Evolutionary conservation across 2,888 invertebrate species (phyloP), one percentile per base, ranked within the genome.

Genomic region (Gortyna flavago): DNA sequence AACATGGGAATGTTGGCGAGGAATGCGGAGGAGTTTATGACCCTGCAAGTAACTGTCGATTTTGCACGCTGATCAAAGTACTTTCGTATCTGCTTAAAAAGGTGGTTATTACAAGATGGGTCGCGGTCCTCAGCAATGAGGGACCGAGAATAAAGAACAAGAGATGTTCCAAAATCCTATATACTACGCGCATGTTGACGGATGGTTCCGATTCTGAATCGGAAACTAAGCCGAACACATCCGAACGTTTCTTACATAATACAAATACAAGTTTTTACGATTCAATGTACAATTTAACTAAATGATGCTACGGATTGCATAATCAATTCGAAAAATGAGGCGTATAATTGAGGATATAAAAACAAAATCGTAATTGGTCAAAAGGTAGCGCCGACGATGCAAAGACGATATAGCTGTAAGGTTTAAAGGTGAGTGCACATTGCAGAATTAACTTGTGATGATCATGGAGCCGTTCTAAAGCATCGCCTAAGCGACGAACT

Each of bases 321-420:
- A 87, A 85, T 72, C 77, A 69, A 87, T 75, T 74, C 35, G 11
- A 64, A 41, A 75, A 73, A 80, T 80, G 80, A 83, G 72, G 59
- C 75, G 72, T 72, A 35, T 82, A 79, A 85, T 82, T 75, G 75
- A 72, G 64, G 62, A 83, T 80, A 70, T 83, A 83, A 83, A 75
- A 79, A 72, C n/a, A 75, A 72, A 70, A 70, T 16, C 7, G 59
- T 80, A 75, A 80, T 81, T 81, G 80, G 7, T 54, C 35, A 66
- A 70, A 80, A 61, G 25, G 48, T 29, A 51, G 51, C 59, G 44
- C 21, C 54, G 35, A 38, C 72, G 44, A 57, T 32, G 18, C 16
- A 54, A 25, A 75, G 13, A 62, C 32, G 61, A 64, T 65, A 8
- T n/a, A 66, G 7, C 11, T 57, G 44, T 54, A 32, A 44, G 6